phyloP scores from a whole-genome alignment of 2,113 vertebrate species.

The Ceyx melanurus region DNA sequence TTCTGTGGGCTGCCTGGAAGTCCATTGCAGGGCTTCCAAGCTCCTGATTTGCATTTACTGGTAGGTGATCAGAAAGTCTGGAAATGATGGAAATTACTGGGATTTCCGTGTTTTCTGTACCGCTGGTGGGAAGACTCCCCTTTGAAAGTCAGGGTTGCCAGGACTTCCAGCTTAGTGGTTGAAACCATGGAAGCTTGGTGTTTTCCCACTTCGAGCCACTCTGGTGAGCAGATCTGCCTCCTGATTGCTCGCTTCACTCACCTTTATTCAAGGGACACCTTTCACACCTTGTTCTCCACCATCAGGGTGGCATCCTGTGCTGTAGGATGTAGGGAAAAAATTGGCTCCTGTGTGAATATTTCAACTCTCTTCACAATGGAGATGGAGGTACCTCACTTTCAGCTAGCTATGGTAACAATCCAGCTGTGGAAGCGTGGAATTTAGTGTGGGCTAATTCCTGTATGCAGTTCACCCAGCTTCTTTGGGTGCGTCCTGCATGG shows the following conservation, averaged over 20 bases:
- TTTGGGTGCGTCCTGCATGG: constrained; percentile 55
- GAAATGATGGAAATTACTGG: not conserved
- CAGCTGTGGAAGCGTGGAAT: not conserved
- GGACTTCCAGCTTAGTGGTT: not conserved
- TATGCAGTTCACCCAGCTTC: constrained; percentile 22
- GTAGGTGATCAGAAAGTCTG: not conserved
- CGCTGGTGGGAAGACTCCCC: not conserved
- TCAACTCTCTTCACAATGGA: not conserved
- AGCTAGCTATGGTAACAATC: not conserved
- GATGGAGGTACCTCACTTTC: not conserved
- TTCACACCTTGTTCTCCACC: not conserved
- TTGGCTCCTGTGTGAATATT: not conserved
- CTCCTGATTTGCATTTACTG: not conserved
- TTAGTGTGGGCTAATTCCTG: constrained; percentile 38
- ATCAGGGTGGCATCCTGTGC: not conserved
- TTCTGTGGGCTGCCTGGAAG: constrained; percentile 8
- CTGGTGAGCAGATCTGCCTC: not conserved
- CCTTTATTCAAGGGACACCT: not conserved
- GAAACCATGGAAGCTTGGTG: not conserved
- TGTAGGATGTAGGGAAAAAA: not conserved
- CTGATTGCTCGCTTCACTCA: not conserved
- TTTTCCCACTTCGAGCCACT: not conserved
- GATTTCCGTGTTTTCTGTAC: constrained; percentile 17
- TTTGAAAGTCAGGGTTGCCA: not conserved
- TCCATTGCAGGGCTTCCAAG: not conserved